Evolutionary conservation across 1,140 invertebrate genomes (phyloP), one percentile per base, ranked within the genome.

Genomic region (Pectinophora gossypiella): DNA sequence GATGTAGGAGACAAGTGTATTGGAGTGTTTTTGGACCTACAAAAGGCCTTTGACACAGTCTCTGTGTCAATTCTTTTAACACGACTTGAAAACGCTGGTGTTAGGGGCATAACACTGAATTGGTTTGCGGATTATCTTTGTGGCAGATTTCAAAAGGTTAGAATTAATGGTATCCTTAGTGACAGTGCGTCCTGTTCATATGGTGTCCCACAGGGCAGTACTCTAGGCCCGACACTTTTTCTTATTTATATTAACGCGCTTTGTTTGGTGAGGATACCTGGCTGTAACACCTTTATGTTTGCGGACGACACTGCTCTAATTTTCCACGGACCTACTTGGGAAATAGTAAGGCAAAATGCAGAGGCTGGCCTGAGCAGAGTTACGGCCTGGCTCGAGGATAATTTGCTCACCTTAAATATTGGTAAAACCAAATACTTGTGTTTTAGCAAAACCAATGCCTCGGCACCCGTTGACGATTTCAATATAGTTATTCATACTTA

Each of bases 221-320:
- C 32, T 3, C 22, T 50, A 18, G 48, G 48, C n/a, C 48, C 48
- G 4, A 40, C 36, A 36, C 48, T 50, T 19, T 50, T 50, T 50
- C 13, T 38, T 6, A 12, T 50, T 2, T 50, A 50, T 20, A 50
- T 50, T 9, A 50, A 50, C 20, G 27, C 15, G 3, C 2, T 50
- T 3, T 7, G 23, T 35, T 3, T 19, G 3, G 3, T 16, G 3
- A 15, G 3, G 3, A 4, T 18, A 23, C 7, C 19, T 36, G 3
- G 19, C 3, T 4, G 20, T 6, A 19, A 48, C 6, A 22, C 38
- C 5, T 13, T 54, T 7, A 27, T 46, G 27, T 54, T 46, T 45
- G 52, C 56, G 0, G 52, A 58, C 21, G 56, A 58, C 18, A 58
- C 56, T 7, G 49, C 19, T 16, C 15, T 51, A 21, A n/a, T n/a